Conservation (phyloP, 1,140 invertebrate genomes). For the Pogonognathellus flavescens region DNA sequence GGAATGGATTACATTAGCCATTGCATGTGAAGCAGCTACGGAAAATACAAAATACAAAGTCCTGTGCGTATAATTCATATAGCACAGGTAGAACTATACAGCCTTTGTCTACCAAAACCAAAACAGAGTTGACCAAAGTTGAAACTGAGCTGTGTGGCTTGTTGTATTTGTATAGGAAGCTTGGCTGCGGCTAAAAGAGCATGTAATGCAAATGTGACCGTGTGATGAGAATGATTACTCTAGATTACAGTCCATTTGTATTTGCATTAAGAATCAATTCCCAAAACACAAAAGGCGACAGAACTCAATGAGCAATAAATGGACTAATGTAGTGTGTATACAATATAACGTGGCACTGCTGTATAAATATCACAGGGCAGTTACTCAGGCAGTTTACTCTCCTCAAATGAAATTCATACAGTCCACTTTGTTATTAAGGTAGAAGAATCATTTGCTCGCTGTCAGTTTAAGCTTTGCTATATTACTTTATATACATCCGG, state of each 20-base stretch:
- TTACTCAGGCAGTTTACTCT: not conserved
- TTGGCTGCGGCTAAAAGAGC: slow-evolving; percentile 18
- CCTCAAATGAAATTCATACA: too few species aligned
- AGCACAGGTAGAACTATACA: not conserved
- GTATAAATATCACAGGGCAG: not conserved
- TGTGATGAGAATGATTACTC: slow-evolving; percentile 50
- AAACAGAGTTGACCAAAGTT: not conserved
- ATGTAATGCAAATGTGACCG: slow-evolving; percentile 10
- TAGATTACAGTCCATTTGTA: slow-evolving; percentile 49
- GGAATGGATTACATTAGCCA: slow-evolving; percentile 49
- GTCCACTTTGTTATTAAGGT: too few species aligned
- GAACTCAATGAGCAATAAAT: slow-evolving; percentile 44
- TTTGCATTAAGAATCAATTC: slow-evolving; percentile 51
- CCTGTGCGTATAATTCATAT: not conserved
- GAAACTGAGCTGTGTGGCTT: not conserved
- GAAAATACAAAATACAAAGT: slow-evolving; percentile 18
- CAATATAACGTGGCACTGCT: not conserved
- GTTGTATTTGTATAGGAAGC: not conserved
- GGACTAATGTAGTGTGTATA: not conserved
- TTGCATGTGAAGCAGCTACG: slow-evolving; percentile 38
- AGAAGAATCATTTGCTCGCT: too few species aligned
- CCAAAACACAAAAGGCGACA: slow-evolving; percentile 32
- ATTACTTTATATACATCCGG: too few species aligned
- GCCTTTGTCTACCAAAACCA: not conserved
- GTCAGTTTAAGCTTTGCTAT: too few species aligned